Conservation (phyloP, 2,797 vertebrate genomes). For the Paguma larvata region DNA sequence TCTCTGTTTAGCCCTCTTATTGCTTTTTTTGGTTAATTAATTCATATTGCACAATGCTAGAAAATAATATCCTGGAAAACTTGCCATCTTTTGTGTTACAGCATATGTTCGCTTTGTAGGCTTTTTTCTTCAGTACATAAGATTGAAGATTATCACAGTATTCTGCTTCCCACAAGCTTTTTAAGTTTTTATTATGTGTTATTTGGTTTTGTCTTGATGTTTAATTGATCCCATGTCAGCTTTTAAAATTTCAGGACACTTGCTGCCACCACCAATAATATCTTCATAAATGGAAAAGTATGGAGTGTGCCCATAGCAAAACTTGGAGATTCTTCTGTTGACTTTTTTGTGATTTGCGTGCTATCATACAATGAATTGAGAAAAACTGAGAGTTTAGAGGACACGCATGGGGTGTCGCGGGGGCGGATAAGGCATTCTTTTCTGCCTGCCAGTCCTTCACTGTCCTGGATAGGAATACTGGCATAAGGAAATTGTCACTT, state of each 20-base stretch:
- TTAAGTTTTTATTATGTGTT: constrained; percentile 42
- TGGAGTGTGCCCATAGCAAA: not conserved
- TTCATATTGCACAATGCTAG: not conserved
- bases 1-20: not conserved
- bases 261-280: not conserved
- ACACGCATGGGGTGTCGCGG: fast-evolving
- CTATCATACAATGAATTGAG: not conserved
- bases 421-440: not conserved
- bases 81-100: not conserved
- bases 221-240: constrained; percentile 55
- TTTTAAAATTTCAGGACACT: constrained; percentile 59
- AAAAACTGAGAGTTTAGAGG: not conserved
- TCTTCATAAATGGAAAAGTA: not conserved
- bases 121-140: constrained; percentile 44
- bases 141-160: constrained; percentile 27
- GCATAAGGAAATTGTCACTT: not conserved
- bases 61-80: constrained; percentile 10
- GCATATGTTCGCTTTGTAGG: constrained; percentile 1
- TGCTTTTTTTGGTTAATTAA: not conserved
- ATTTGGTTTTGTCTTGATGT: constrained; percentile 60
- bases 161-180: constrained; percentile 30
- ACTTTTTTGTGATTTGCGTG: not conserved
- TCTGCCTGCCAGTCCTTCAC: not conserved
- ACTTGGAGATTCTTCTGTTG: not conserved
- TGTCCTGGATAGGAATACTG: fast-evolving